phyloP scores from a whole-genome alignment of 2,797 vertebrate genomes.

The Oryzias sinensis region DNA sequence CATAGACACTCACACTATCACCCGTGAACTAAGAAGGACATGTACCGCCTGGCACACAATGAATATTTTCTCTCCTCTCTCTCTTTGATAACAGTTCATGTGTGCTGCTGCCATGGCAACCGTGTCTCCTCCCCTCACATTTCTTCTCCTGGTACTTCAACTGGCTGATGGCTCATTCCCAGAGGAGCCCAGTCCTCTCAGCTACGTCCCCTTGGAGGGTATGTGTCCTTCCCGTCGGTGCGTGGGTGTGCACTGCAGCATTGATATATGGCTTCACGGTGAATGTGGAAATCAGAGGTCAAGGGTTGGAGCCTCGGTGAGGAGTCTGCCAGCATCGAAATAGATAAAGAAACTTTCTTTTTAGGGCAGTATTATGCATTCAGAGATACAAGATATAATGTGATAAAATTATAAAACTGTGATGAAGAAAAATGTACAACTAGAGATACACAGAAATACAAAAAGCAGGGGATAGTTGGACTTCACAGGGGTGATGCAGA shows the following conservation, averaged over 20 bases:
- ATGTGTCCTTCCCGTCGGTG: constrained; percentile 66
- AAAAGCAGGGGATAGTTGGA: constrained; percentile 29
- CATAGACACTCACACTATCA: not conserved
- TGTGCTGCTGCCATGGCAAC: constrained; percentile 79
- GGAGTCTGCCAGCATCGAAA: constrained; percentile 32
- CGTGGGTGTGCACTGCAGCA: constrained; percentile 26
- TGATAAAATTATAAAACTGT: not conserved
- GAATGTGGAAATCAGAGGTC: constrained; percentile 65
- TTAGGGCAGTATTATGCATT: constrained; percentile 7
- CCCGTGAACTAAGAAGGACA: constrained; percentile 7
- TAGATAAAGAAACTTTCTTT: constrained; percentile 27
- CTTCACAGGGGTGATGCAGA: constrained; percentile 3
- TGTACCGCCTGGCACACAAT: constrained; percentile 19
- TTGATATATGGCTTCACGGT: constrained; percentile 66
- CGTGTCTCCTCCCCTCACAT: constrained; percentile 72
- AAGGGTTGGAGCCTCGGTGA: constrained; percentile 58
- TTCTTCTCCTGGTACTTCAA: constrained; percentile 81
- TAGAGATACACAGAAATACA: constrained; percentile 23
- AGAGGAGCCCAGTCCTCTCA: constrained; percentile 89
- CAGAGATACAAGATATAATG: constrained; percentile 14
- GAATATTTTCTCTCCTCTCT: constrained; percentile 39
- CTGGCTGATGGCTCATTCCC: constrained; percentile 84
- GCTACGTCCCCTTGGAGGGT: constrained; percentile 88
- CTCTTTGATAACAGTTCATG: constrained; percentile 69
- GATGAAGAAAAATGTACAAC: constrained; percentile 15